phyloP scores from a whole-genome alignment of 2,113 vertebrate genomes.

The Pimephales promelas region DNA sequence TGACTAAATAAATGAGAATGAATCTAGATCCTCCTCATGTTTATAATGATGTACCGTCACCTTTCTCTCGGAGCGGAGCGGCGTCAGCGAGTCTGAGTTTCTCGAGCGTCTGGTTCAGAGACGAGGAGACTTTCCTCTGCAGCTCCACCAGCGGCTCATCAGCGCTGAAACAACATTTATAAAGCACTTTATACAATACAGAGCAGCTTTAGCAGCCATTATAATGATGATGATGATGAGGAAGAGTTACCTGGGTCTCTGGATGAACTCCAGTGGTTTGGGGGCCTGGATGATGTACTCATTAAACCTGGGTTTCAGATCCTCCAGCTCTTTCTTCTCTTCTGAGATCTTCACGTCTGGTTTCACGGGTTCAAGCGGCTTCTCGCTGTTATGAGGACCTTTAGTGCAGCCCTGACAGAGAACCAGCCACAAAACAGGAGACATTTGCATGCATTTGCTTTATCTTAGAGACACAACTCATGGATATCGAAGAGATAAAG shows the following conservation, averaged over 20 bases:
- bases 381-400: conserved; percentile 89
- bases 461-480: neutral
- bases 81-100: conserved; percentile 79
- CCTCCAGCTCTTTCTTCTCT: conserved; percentile 82
- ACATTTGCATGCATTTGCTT: neutral
- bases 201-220: neutral
- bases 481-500: neutral
- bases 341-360: conserved; percentile 87
- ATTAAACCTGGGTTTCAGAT: conserved; percentile 87
- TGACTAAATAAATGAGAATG: neutral
- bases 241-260: conserved; percentile 85
- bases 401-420: conserved; percentile 89
- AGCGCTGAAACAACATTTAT: conserved; percentile 66
- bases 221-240: neutral
- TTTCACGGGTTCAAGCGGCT: conserved; percentile 91
- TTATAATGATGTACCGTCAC: conserved; percentile 61
- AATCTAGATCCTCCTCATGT: neutral
- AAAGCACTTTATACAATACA: neutral
- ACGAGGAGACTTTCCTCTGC: conserved; percentile 81
- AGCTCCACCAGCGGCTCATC: conserved; percentile 83
- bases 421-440: neutral
- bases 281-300: conserved; percentile 92
- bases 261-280: conserved; percentile 88
- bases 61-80: conserved; percentile 72
- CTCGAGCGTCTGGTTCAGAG: conserved; percentile 83